Evolutionary conservation across 2,797 vertebrate genomes (phyloP).

Genomic region (Sparidentex hasta): DNA sequence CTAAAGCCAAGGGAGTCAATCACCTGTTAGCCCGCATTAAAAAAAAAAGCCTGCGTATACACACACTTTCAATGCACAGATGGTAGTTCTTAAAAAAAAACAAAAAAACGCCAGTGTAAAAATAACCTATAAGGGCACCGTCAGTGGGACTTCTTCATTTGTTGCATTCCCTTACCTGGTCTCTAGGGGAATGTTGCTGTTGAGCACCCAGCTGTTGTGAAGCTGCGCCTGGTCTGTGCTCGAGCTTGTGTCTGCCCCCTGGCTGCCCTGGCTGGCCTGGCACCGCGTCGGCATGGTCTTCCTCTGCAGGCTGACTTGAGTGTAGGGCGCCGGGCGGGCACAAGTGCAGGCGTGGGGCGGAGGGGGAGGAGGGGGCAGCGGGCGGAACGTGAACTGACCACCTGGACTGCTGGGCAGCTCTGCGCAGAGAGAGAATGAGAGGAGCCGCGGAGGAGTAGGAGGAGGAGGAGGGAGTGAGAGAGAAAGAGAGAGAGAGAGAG

Average conservation of each 20-base stretch:
- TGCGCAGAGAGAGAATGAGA: constrained; percentile 68
- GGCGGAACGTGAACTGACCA: constrained; percentile 95
- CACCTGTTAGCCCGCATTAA: too few relatives aligned
- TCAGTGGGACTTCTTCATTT: neutral
- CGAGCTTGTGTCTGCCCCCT: constrained; percentile 84
- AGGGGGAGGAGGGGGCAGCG: constrained; percentile 92
- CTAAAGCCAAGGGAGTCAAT: too few relatives aligned
- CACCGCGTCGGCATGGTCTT: constrained; percentile 94
- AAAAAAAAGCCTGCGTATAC: too few relatives aligned
- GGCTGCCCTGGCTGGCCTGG: constrained; percentile 90
- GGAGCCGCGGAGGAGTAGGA: constrained; percentile 4
- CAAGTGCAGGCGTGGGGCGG: constrained; percentile 95
- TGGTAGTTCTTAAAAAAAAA: neutral
- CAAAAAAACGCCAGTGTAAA: neutral
- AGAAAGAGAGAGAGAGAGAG: neutral
- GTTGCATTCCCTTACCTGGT: constrained; percentile 88
- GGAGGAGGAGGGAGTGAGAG: constrained; percentile 9
- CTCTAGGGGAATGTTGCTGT: constrained; percentile 97
- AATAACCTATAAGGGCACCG: neutral
- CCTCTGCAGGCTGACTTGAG: constrained; percentile 92
- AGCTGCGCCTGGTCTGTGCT: constrained; percentile 87
- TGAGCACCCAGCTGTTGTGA: constrained; percentile 97
- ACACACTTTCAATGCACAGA: too few relatives aligned
- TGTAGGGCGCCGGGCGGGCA: constrained; percentile 89
- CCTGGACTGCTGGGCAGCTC: constrained; percentile 93